Evolutionary conservation across 2,888 invertebrate genomes (phyloP), one percentile per base, ranked within the genome.

Genomic region (Globia sparganii): DNA sequence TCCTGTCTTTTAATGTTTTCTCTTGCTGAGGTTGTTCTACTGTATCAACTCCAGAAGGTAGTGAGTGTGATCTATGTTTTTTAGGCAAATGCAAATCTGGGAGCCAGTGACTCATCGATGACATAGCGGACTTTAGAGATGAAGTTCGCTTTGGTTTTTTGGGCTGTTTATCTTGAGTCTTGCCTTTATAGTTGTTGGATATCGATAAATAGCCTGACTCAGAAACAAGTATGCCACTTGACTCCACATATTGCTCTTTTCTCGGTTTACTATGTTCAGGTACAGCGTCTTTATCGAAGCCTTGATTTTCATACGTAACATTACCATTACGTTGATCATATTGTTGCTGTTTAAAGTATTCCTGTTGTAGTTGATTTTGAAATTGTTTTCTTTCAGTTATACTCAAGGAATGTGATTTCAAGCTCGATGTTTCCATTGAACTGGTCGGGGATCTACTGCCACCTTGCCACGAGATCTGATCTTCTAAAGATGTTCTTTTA

Each of bases 21-120:
- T 96, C 94, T 93, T 97, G 94, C 91, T 96, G 94, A 88, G 95
- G 91, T 91, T 94, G 92, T 92, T 97, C 91, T 93, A 93, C 92
- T 94, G 97, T 96, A 90, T 97, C 97, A 25, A 97, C 97, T 18
- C 97, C 98, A 31, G 97, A 97, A 0, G 98, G 98, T 72, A 99
- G 94, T 1, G 99, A 99, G 91, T 98, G 98, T 11, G 99, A 99
- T 88, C 99, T 97, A 93, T 98, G 97, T 87, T 98, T 97, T 91
- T 98, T 98, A 31, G 97, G 97, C 72, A 99, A 95, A 92, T 98
- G 98, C 80, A 98, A 95, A 92, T 98, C 98, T 0, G 99, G 98
- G 73, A 99, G 93, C 97, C 98, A 98, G 84, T 97, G 98, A 90
- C 97, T 98, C 91, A 98, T 97, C 1, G 98, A 98, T 90, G 97